Conservation (phyloP, 2,113 vertebrate genomes). For the Mirounga angustirostris region DNA sequence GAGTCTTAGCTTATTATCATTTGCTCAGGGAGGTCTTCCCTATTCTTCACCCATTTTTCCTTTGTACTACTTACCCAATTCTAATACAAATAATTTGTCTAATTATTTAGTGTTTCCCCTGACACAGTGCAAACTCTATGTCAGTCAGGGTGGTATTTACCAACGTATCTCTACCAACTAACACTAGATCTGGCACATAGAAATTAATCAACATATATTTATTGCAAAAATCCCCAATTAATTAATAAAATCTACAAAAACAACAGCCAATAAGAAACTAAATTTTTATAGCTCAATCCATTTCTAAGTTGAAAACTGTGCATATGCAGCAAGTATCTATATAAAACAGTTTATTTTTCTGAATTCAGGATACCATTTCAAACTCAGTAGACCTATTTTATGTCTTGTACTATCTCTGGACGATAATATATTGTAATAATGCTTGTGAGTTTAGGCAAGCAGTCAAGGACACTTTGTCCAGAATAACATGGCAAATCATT, state of each 20-base stretch:
- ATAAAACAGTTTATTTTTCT: not conserved
- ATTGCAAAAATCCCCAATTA: not conserved
- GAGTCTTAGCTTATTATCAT: not conserved
- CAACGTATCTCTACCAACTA: not conserved
- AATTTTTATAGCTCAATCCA: not conserved
- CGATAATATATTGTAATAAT: not conserved
- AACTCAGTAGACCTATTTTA: not conserved
- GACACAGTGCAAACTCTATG: not conserved
- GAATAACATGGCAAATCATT: not conserved
- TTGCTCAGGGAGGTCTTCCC: not conserved
- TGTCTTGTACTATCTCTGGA: not conserved
- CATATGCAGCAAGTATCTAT: not conserved
- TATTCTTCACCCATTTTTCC: not conserved
- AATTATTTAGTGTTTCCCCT: not conserved
- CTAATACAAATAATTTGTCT: not conserved
- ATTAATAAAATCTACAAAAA: not conserved
- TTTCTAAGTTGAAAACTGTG: not conserved
- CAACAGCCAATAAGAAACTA: not conserved
- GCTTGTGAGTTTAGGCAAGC: conserved; percentile 7
- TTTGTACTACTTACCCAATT: not conserved
- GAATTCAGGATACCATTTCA: not conserved
- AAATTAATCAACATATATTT: not conserved
- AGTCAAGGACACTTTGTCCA: not conserved
- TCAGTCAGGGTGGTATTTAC: not conserved
- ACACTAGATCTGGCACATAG: not conserved